These are phyloP conservation scores for Drosophila subquinaria DNA, from an alignment of 2,888 invertebrate species.

Conservation along the genomic window DNA sequence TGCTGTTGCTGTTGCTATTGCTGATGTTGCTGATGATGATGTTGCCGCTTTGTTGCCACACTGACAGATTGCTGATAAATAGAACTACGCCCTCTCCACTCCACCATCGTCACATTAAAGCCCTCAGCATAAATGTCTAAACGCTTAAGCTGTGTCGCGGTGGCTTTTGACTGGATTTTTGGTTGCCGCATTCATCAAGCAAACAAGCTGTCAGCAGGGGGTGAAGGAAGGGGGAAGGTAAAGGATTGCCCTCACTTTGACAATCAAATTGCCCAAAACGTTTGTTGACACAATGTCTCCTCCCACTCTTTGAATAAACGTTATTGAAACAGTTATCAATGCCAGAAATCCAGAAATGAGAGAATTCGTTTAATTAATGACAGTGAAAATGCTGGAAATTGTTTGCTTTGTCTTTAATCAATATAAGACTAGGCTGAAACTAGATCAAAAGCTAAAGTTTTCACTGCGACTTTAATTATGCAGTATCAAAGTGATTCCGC, in stretches of 20 bases:
- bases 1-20: slow-evolving; percentile 47
- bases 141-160: slow-evolving; percentile 49
- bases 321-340: slow-evolving; percentile 46
- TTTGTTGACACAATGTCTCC: slow-evolving; percentile 50
- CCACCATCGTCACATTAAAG: background rate
- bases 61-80: slow-evolving; percentile 78
- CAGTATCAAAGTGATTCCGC: background rate
- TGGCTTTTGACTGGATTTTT: slow-evolving; percentile 47
- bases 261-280: slow-evolving; percentile 50
- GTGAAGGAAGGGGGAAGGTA: slow-evolving; percentile 10
- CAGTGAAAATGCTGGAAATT: slow-evolving; percentile 7
- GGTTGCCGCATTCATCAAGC: slow-evolving; percentile 53
- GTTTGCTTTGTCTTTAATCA: slow-evolving; percentile 15
- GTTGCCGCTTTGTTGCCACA: slow-evolving; percentile 68
- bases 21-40: slow-evolving; percentile 48
- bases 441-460: slow-evolving; percentile 17
- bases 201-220: slow-evolving; percentile 52
- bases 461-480: background rate
- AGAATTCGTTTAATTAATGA: slow-evolving; percentile 47
- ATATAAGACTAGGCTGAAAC: background rate
- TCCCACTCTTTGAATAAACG: background rate
- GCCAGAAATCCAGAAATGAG: slow-evolving; percentile 11
- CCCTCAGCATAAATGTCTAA: slow-evolving; percentile 37
- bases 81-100: slow-evolving; percentile 27
- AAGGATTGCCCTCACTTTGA: slow-evolving; percentile 32